Evolutionary conservation across 2,113 vertebrate genomes (phyloP), one percentile per base, ranked within the genome.

Genomic region (Grallaria varia): DNA sequence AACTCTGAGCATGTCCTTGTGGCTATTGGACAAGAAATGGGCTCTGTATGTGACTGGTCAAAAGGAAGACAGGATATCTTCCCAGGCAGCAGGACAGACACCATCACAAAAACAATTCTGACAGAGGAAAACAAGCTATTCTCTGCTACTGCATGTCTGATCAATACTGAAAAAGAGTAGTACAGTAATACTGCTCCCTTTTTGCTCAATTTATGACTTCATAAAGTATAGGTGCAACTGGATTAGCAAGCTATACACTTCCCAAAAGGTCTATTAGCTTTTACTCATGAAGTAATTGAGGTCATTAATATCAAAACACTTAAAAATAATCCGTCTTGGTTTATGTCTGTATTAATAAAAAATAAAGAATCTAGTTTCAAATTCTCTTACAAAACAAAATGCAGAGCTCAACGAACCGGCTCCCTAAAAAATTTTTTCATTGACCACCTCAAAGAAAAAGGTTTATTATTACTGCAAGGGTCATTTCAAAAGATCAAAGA

Each of bases 141-240:
- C 5, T 56, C 12, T 74, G 50, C 28, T 89, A 30, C 42, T 71
- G 12, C 31, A 35, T 49, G n/a, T n/a, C 50, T 74, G 39, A 77
- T 55, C 0, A 0, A 59, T 74, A 66, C 0, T 67, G 68, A 69
- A 64, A 15, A 37, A 52, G 10, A 10, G 10, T 20, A 77, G 22
- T 77, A 59, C n/a, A 85, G 67, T 21, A 87, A 71, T 50, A 47
- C 17, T 71, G 24, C 59, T 81, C 9, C 13, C 27, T 85, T 88
- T 95, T 71, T 82, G 1, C 15, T 86, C 42, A 22, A 2, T 77
- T 96, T 89, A 74, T 71, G 33, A 86, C 40, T 39, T 96, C 50
- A 59, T 71, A 94, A 90, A 71, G 9, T 33, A 59, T 14, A 39
- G n/a, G 31, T 49, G 3, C 22, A 80, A 53, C 9, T 1, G 3